Percentiles rank a stretch among this genome's conserved stretches.
Evolutionary conservation across 2,797 vertebrate species (phyloP).

Genomic region (Myotis pilosus): DNA sequence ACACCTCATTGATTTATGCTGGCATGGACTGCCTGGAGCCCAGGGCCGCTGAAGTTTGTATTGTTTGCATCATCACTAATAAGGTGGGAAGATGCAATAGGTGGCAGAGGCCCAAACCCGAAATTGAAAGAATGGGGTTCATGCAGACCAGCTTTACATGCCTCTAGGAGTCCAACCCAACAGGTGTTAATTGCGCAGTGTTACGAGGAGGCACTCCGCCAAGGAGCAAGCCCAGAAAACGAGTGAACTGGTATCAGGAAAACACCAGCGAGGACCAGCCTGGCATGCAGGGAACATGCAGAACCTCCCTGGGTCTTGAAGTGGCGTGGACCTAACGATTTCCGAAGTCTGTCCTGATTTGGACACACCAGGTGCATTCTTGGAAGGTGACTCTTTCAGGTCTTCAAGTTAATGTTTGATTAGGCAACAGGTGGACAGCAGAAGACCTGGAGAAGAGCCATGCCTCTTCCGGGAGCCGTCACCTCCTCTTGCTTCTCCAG

Average conservation of each 20-base stretch:
- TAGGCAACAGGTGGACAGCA: not conserved
- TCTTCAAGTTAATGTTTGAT: conserved; percentile 6
- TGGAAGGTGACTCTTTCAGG: not conserved
- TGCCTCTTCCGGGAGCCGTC: not conserved
- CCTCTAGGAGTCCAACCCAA: fast-evolving
- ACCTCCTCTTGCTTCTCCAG: not conserved
- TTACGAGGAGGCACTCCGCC: not conserved
- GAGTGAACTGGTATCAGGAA: not conserved
- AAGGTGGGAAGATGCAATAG: conserved; percentile 40
- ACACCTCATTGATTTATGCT: conserved; percentile 62
- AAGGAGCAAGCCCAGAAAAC: not conserved
- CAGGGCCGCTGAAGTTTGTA: conserved; percentile 32
- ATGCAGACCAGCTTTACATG: conserved; percentile 29
- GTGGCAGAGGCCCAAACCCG: conserved; percentile 53
- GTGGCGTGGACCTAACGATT: not conserved
- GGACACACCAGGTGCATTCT: not conserved
- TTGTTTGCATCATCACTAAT: conserved; percentile 69
- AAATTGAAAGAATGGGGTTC: conserved; percentile 14
- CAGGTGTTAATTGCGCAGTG: not conserved
- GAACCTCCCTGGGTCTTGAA: not conserved
- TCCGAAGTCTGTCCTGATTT: not conserved
- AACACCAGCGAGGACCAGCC: not conserved
- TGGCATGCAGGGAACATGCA: not conserved
- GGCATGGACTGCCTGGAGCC: conserved; percentile 45
- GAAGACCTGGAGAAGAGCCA: not conserved